These are phyloP conservation scores for Phoeniculus purpureus DNA, from an alignment of 2,797 vertebrate genomes.

Conservation along the genomic window DNA sequence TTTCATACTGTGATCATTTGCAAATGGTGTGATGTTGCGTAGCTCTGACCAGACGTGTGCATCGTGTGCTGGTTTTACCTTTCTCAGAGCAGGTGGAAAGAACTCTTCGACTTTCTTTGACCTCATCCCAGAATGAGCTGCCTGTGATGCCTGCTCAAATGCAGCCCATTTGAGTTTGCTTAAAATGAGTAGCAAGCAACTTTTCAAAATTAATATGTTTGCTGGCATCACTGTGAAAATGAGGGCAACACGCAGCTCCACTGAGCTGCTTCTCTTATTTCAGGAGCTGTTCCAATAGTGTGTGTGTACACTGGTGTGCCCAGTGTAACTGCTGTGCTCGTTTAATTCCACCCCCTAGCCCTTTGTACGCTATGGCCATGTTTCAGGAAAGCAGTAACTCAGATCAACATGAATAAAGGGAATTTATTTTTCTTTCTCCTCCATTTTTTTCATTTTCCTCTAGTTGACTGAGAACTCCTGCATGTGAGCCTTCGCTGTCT, in stretches of 20 bases:
- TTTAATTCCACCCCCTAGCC: background rate
- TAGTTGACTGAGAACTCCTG: background rate
- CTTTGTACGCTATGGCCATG: background rate
- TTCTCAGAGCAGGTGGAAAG: background rate
- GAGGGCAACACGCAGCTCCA: background rate
- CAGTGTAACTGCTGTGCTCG: background rate
- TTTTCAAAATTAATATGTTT: background rate
- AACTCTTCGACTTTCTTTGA: background rate
- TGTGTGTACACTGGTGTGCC: too few species aligned
- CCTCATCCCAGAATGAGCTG: background rate
- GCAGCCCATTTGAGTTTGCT: background rate
- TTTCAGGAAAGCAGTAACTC: background rate
- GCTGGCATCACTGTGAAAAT: background rate
- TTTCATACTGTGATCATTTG: background rate
- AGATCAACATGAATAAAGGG: background rate
- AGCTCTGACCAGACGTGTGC: background rate
- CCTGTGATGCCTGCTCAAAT: background rate
- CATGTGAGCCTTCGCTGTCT: background rate
- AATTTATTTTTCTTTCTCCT: background rate
- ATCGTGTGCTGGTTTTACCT: background rate
- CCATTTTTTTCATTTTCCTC: background rate
- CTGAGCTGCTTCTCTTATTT: background rate
- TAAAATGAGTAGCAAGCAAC: constrained; percentile 2
- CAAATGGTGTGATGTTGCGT: background rate
- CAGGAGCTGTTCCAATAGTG: background rate